Conservation (phyloP, 2,888 invertebrate species). For the Ariolimax columbianus region DNA sequence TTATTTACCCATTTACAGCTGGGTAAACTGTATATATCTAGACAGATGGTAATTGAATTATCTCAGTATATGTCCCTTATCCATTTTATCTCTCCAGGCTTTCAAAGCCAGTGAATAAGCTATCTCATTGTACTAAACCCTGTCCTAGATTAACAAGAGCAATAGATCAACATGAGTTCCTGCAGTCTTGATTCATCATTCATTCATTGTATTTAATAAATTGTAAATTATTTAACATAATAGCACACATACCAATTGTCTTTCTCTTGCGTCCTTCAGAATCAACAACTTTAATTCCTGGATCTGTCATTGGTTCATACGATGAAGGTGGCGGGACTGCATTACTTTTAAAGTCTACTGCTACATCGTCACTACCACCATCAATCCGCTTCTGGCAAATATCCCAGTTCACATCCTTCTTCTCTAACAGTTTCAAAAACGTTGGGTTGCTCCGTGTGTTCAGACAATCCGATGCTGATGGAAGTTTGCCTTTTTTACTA, state of each 20-base stretch:
- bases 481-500: slow-evolving; percentile 10
- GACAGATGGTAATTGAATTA: too few species aligned
- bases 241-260: slow-evolving; percentile 22
- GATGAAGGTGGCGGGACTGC: slow-evolving; percentile 46
- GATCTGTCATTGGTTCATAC: slow-evolving; percentile 47
- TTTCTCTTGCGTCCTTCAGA: slow-evolving; percentile 41
- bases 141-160: too few species aligned
- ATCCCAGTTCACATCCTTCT: slow-evolving; percentile 46
- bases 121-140: too few species aligned
- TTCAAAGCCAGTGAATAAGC: too few species aligned
- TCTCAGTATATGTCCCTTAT: too few species aligned
- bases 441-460: slow-evolving; percentile 24
- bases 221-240: too few species aligned
- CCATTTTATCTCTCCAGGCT: too few species aligned
- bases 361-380: not conserved
- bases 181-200: too few species aligned
- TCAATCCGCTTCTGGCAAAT: not conserved
- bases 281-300: slow-evolving; percentile 49
- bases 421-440: slow-evolving; percentile 29
- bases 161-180: too few species aligned
- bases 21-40: too few species aligned
- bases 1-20: too few species aligned
- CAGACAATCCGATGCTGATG: slow-evolving; percentile 42
- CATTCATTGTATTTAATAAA: too few species aligned
- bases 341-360: slow-evolving; percentile 26